Percentiles rank a stretch among this genome's conserved stretches.
phyloP scores from a whole-genome alignment of 2,888 invertebrate genomes.

The Alviniconcha strummeri region DNA sequence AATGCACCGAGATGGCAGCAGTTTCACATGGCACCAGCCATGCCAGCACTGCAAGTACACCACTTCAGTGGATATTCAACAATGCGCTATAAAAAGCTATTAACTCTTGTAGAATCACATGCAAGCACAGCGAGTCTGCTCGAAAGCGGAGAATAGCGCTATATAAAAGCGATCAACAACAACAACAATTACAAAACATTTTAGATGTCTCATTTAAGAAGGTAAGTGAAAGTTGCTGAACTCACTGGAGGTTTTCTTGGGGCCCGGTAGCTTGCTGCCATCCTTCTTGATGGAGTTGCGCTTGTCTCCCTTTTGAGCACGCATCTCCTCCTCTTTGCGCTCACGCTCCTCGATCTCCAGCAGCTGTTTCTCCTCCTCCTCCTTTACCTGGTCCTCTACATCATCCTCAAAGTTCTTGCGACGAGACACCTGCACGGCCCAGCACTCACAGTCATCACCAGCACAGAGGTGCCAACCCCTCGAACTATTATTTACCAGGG shows the following conservation, averaged over 20 bases:
- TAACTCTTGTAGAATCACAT: no score
- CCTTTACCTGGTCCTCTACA: conserved; percentile 64
- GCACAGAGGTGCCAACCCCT: background rate
- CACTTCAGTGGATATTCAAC: no score
- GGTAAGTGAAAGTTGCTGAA: background rate
- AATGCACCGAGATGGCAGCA: no score
- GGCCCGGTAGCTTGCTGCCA: conserved; percentile 59
- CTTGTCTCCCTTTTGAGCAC: conserved; percentile 57
- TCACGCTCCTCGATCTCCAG: conserved; percentile 63
- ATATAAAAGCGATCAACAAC: no score
- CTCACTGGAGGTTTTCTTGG: conserved; percentile 47
- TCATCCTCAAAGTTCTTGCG: conserved; percentile 65
- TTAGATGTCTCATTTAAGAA: no score
- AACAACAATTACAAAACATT: no score
- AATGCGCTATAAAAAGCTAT: no score
- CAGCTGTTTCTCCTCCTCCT: conserved; percentile 66
- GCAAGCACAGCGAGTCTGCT: no score
- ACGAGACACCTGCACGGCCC: conserved; percentile 38
- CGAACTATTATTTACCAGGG: no score
- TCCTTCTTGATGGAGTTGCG: conserved; percentile 51
- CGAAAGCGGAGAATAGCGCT: no score
- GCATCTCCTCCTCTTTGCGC: conserved; percentile 59
- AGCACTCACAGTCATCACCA: background rate
- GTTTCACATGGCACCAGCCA: no score
- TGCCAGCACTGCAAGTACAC: no score